Percentiles rank a stretch among this genome's conserved stretches.
These are phyloP conservation scores for Leistus spinibarbis DNA, from an alignment of 2,888 invertebrate species.

Conservation along the genomic window DNA sequence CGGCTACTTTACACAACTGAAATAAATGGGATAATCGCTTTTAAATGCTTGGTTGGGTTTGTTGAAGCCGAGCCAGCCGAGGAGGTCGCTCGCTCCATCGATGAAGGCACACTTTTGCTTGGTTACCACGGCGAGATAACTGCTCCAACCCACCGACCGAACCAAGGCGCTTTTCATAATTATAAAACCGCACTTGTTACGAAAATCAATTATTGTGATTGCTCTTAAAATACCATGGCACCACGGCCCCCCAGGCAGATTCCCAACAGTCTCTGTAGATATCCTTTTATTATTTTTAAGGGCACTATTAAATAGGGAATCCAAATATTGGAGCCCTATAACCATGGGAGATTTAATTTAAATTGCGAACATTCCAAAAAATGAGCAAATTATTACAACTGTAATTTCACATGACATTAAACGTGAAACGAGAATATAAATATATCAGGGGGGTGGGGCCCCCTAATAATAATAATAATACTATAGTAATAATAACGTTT, in stretches of 20 bases:
- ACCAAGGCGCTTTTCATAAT: neutral
- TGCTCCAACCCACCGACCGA: neutral
- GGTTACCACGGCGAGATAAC: neutral
- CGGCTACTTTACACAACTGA: constrained; percentile 25
- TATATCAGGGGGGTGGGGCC: neutral
- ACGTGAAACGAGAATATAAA: too few relatives aligned
- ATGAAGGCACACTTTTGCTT: neutral
- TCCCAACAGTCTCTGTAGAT: too few relatives aligned
- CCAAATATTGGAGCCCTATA: too few relatives aligned
- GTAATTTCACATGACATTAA: too few relatives aligned
- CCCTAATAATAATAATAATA: constrained; percentile 2
- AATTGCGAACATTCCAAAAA: too few relatives aligned
- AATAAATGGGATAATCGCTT: constrained; percentile 17
- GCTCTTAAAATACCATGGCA: neutral
- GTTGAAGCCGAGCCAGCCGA: neutral
- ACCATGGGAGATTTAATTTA: too few relatives aligned
- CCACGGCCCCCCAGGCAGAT: too few relatives aligned
- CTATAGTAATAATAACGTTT: constrained; percentile 9
- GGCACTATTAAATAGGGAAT: too few relatives aligned
- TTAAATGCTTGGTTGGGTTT: constrained; percentile 24
- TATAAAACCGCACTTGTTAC: neutral
- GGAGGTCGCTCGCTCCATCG: neutral
- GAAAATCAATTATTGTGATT: neutral
- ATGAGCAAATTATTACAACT: too few relatives aligned
- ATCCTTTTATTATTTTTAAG: too few relatives aligned